Conservation (phyloP, 2,888 invertebrate species). For the Smittia aterrima region DNA sequence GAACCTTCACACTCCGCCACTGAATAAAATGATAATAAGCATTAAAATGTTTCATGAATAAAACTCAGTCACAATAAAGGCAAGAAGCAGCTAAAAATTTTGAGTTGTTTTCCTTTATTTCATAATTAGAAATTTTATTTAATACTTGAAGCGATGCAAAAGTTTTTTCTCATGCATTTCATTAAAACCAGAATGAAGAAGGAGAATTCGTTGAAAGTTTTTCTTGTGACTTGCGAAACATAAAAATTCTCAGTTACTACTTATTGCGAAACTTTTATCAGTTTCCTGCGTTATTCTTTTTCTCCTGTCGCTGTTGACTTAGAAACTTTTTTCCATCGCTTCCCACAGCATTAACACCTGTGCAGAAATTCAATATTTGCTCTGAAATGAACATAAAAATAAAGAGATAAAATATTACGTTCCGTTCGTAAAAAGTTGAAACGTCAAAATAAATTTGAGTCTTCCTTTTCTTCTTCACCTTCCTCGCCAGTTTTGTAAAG, state of each 20-base stretch:
- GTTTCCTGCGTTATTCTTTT: not conserved
- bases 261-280: slow-evolving; percentile 3
- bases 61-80: too few species aligned
- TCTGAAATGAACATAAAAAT: not conserved
- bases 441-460: slow-evolving; percentile 2
- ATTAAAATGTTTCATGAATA: too few species aligned
- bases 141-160: too few species aligned
- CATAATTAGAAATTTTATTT: too few species aligned
- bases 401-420: slow-evolving; percentile 3
- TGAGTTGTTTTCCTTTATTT: too few species aligned
- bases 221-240: not conserved
- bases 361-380: slow-evolving; percentile 8
- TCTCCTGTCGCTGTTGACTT: not conserved
- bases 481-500: not conserved
- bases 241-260: not conserved
- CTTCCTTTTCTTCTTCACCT: not conserved
- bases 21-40: too few species aligned
- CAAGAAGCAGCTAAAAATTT: too few species aligned
- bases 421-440: not conserved
- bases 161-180: too few species aligned
- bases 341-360: not conserved
- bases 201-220: not conserved
- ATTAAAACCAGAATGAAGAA: not conserved
- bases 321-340: not conserved
- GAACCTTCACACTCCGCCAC: too few species aligned